These are phyloP conservation scores for Malacoraja senta DNA, from an alignment of 2,797 vertebrate species.

Conservation along the genomic window DNA sequence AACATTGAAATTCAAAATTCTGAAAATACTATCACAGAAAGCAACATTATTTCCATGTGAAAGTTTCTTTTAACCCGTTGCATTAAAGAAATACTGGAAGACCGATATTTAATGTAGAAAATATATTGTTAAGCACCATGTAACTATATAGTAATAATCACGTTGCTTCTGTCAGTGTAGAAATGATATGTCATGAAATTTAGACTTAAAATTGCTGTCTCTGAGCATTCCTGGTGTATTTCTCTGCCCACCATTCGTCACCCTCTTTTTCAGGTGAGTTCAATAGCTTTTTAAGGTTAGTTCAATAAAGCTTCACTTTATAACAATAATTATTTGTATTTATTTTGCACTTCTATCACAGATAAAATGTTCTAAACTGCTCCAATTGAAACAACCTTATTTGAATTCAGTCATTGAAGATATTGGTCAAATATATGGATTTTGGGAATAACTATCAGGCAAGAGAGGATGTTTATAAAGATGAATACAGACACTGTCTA, in stretches of 20 bases:
- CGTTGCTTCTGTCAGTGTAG: background rate
- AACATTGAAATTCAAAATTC: background rate
- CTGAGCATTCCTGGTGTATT: background rate
- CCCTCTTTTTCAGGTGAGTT: background rate
- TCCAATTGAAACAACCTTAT: background rate
- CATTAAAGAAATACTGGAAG: background rate
- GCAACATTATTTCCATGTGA: background rate
- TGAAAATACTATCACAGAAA: background rate
- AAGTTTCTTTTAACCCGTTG: background rate
- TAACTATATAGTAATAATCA: background rate
- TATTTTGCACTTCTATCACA: background rate
- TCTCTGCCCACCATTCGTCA: background rate
- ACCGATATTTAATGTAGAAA: background rate
- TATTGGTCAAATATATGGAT: background rate
- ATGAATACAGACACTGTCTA: background rate
- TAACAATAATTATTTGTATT: background rate
- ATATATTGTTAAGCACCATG: background rate
- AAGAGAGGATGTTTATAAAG: background rate
- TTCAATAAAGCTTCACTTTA: background rate
- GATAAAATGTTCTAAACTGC: background rate
- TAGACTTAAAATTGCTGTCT: background rate
- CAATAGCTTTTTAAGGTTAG: background rate
- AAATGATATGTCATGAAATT: background rate
- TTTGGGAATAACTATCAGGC: background rate
- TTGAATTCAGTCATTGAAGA: background rate